Percentiles rank a stretch among this genome's conserved stretches.
Conservation (phyloP, 2,888 invertebrate species). For the Ophonus ardosiacus region DNA sequence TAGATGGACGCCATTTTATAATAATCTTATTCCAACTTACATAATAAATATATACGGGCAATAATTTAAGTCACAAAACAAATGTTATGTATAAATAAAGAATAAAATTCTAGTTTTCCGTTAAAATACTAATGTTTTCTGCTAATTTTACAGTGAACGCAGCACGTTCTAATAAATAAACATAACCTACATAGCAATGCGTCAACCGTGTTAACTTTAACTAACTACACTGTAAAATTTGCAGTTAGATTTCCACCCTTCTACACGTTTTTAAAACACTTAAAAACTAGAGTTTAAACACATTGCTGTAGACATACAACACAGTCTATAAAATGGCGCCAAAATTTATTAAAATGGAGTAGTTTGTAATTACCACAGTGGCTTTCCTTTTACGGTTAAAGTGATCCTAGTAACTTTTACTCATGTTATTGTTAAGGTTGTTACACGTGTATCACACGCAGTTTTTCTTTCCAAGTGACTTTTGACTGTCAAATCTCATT, state of each 20-base stretch:
- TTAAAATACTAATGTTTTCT: constrained; percentile 34
- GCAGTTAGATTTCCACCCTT: no score
- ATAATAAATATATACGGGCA: background rate
- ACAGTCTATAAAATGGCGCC: no score
- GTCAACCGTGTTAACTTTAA: constrained; percentile 15
- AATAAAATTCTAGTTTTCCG: constrained; percentile 12
- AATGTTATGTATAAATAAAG: background rate
- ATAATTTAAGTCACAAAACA: constrained; percentile 10
- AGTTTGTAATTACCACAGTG: no score
- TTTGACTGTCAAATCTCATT: no score
- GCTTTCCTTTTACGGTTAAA: no score
- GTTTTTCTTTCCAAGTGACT: no score
- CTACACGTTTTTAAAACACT: no score
- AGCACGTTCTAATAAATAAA: no score
- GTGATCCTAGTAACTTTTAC: no score
- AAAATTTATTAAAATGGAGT: no score
- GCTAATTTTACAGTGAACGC: constrained; percentile 53
- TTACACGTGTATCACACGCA: no score
- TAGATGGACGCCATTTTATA: background rate
- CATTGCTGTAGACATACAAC: background rate
- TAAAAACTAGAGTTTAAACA: background rate
- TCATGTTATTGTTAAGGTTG: no score
- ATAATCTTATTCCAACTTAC: background rate
- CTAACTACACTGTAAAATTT: constrained; percentile 58
- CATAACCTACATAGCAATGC: background rate